phyloP scores from a whole-genome alignment of 1,140 invertebrate genomes.

The Acromyrmex heyeri region DNA sequence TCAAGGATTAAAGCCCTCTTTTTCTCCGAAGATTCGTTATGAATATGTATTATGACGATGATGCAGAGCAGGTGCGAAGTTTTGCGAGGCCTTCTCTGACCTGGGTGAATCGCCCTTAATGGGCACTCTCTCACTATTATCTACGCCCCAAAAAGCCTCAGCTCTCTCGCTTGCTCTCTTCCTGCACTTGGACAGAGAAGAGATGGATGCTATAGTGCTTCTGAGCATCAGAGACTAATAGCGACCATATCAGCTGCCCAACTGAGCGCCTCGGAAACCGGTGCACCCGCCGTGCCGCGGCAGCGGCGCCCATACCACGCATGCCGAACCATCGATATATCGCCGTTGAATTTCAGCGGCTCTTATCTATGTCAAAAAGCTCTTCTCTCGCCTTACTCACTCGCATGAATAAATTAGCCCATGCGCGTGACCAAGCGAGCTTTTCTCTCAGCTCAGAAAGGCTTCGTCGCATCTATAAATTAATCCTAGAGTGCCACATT shows the following conservation, averaged over 20 bases:
- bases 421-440: conserved; percentile 20
- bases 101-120: conserved; percentile 77
- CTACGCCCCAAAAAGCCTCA: conserved; percentile 76
- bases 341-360: conserved; percentile 69
- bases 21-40: conserved; percentile 45
- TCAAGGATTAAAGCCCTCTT: conserved; percentile 31
- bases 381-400: conserved; percentile 36
- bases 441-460: conserved; percentile 13
- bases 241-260: conserved; percentile 74
- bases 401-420: conserved; percentile 47
- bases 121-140: conserved; percentile 78
- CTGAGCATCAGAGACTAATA: conserved; percentile 76
- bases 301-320: conserved; percentile 15
- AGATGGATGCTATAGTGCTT: conserved; percentile 73
- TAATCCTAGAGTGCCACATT: conserved; percentile 12
- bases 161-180: conserved; percentile 57
- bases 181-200: conserved; percentile 69
- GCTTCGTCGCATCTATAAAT: conserved; percentile 16
- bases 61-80: conserved; percentile 78
- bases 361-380: conserved; percentile 67
- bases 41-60: conserved; percentile 69
- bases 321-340: conserved; percentile 38
- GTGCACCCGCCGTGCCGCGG: conserved; percentile 3
- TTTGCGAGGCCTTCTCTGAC: conserved; percentile 72
- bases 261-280: conserved; percentile 66